phyloP scores from a whole-genome alignment of 2,888 invertebrate species.

The Tetranychus piercei region DNA sequence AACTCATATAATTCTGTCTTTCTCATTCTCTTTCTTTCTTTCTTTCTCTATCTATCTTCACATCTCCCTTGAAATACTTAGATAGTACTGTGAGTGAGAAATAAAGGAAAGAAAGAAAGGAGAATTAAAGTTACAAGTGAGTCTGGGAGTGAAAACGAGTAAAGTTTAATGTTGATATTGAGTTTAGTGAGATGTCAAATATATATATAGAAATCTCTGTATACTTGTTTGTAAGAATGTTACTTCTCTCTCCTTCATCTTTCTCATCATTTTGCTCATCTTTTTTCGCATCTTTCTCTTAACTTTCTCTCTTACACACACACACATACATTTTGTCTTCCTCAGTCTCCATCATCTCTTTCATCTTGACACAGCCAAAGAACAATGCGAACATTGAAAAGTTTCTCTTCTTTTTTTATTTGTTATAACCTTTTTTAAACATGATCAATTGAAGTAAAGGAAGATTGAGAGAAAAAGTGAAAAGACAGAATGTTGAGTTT shows the following conservation, averaged over 20 bases:
- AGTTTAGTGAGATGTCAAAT: not conserved
- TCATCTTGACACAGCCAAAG: not conserved
- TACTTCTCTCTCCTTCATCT: not conserved
- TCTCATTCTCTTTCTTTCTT: not conserved
- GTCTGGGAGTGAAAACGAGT: not conserved
- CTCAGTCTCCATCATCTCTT: no score
- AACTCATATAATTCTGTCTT: not conserved
- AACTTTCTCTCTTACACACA: no score
- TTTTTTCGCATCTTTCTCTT: not conserved
- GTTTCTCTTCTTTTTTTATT: not conserved
- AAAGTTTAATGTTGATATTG: conserved; percentile 1
- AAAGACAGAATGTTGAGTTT: not conserved
- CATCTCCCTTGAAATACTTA: not conserved
- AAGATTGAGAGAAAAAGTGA: not conserved
- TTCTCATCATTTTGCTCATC: not conserved
- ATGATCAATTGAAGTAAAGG: not conserved
- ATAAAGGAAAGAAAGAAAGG: not conserved
- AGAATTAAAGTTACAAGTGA: not conserved
- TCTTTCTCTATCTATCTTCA: not conserved
- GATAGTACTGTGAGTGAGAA: not conserved
- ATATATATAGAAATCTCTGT: conserved; percentile 1
- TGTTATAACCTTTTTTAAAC: conserved; percentile 1
- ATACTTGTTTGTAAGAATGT: not conserved
- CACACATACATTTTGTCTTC: not conserved
- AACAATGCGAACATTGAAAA: not conserved